Evolutionary conservation across 2,113 vertebrate species (phyloP).

Genomic region (Peromyscus leucopus): DNA sequence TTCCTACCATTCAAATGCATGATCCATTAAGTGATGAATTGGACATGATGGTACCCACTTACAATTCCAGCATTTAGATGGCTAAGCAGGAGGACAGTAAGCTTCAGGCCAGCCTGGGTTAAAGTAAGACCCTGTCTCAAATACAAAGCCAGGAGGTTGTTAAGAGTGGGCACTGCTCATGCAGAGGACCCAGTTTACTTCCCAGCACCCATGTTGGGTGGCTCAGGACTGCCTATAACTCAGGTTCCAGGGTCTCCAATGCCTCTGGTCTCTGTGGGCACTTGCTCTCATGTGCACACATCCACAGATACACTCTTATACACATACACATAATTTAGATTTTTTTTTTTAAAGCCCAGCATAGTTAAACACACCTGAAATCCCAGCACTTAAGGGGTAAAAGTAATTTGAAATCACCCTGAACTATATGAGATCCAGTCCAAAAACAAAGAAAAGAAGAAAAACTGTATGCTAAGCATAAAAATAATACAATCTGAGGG

Average conservation of each 20-base stretch:
- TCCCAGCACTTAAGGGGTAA: not conserved
- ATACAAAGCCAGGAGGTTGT: no score
- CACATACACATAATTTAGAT: not conserved
- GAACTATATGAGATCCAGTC: not conserved
- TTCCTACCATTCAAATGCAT: not conserved
- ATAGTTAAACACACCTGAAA: not conserved
- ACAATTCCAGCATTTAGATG: not conserved
- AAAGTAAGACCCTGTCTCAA: not conserved
- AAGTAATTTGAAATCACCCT: not conserved
- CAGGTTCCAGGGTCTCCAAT: not conserved
- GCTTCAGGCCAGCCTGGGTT: not conserved
- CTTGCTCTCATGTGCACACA: not conserved
- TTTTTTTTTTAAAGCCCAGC: not conserved
- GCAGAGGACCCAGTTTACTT: not conserved
- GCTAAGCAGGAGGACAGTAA: not conserved
- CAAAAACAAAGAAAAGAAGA: not conserved
- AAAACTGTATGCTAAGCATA: not conserved
- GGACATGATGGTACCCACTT: not conserved
- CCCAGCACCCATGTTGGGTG: no score
- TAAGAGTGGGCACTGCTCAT: not conserved
- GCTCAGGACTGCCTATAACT: not conserved
- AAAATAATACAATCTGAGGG: not conserved
- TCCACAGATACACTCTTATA: not conserved
- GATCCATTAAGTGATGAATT: not conserved
- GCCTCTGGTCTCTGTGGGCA: not conserved